Percentiles rank a stretch among this genome's conserved stretches.
Evolutionary conservation across 2,113 vertebrate genomes (phyloP).

Genomic region (Oreotrochilus melanogaster): DNA sequence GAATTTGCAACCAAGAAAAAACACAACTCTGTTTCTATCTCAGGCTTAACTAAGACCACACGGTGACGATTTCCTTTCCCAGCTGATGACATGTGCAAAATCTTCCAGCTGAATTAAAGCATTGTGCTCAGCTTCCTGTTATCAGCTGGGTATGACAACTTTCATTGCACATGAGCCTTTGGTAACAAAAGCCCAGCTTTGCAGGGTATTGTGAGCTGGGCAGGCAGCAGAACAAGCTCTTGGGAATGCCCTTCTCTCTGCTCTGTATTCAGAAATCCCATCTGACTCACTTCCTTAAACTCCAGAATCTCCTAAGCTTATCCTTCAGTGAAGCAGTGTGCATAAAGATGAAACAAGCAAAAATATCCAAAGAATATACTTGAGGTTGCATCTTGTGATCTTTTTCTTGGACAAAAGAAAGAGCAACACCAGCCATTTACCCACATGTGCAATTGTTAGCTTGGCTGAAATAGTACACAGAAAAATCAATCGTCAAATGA

Average conservation of each 20-base stretch:
- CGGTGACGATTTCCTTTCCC: conserved; percentile 50
- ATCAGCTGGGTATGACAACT: conserved; percentile 58
- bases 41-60: conserved; percentile 2
- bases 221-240: conserved; percentile 34
- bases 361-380: conserved; percentile 13
- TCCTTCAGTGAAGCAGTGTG: neutral
- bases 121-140: conserved; percentile 72
- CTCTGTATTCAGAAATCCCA: conserved; percentile 21
- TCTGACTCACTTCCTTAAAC: conserved; percentile 49
- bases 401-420: neutral
- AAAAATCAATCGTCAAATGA: neutral
- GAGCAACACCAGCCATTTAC: neutral
- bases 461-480: neutral
- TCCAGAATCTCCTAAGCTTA: neutral
- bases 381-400: conserved; percentile 14
- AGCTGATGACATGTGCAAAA: conserved; percentile 71
- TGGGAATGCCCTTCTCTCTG: conserved; percentile 38
- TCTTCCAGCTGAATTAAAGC: conserved; percentile 64
- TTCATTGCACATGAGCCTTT: conserved; percentile 43
- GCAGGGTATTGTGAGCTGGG: conserved; percentile 17
- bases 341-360: conserved; percentile 12
- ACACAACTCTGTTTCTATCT: conserved; percentile 1
- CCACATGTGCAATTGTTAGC: neutral
- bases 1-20: neutral
- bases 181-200: conserved; percentile 63